Evolutionary conservation across 1,140 invertebrate species (phyloP).

Genomic region (Atopsyche davidsoni): DNA sequence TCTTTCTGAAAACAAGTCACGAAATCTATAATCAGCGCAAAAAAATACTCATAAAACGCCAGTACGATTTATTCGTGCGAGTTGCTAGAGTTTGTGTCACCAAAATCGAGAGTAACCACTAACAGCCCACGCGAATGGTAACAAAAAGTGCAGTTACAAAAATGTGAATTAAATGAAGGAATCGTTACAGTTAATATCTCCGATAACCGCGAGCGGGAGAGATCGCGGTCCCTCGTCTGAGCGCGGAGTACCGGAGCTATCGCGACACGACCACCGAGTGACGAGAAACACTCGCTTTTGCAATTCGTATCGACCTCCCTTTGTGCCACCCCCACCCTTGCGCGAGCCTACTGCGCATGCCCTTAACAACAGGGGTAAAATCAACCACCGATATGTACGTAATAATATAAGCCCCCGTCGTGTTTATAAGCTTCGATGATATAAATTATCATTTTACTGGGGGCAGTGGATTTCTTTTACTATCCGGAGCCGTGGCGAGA

Average conservation of each 20-base stretch:
- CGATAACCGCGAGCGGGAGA: constrained; percentile 1
- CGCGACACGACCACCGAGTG: constrained; percentile 3
- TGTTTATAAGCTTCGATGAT: constrained; percentile 5
- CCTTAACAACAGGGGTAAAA: constrained; percentile 5
- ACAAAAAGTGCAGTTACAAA: too few species aligned
- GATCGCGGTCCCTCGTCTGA: constrained; percentile 4
- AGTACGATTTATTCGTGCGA: too few species aligned
- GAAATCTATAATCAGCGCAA: too few species aligned
- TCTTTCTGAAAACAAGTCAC: too few species aligned
- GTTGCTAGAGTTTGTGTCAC: too few species aligned
- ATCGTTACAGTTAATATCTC: too few species aligned
- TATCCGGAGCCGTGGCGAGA: too few species aligned
- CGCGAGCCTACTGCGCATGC: constrained; percentile 4
- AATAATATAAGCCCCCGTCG: constrained; percentile 11
- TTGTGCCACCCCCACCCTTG: not conserved
- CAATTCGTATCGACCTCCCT: constrained; percentile 14
- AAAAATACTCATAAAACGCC: too few species aligned
- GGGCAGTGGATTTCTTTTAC: too few species aligned
- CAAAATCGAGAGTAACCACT: too few species aligned
- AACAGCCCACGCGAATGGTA: too few species aligned
- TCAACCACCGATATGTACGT: constrained; percentile 10
- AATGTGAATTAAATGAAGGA: too few species aligned
- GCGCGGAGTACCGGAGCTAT: not conserved
- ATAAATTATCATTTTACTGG: constrained; percentile 3
- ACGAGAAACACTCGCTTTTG: constrained; percentile 7